phyloP scores from a whole-genome alignment of 2,113 vertebrate species.

The Oreotragus oreotragus region DNA sequence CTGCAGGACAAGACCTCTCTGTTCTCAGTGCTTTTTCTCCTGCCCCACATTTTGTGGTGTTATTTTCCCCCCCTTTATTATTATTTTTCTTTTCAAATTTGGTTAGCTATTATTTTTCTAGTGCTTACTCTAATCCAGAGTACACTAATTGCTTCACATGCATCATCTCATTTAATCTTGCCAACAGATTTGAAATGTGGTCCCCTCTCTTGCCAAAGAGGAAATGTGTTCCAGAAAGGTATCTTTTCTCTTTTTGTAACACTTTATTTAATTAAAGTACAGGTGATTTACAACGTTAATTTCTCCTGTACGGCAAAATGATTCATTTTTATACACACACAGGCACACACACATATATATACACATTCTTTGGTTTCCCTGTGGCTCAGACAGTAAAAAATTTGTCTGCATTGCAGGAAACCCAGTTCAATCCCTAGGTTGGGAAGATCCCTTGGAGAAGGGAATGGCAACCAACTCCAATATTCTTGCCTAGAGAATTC shows the following conservation, averaged over 20 bases:
- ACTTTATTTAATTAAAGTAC: not conserved
- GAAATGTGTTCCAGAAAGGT: not conserved
- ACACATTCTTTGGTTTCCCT: not conserved
- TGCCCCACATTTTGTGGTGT: not conserved
- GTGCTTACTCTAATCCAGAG: not conserved
- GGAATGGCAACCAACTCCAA: not conserved
- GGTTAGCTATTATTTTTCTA: not conserved
- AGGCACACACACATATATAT: not conserved
- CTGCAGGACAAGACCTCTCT: not conserved
- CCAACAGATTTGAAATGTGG: not conserved
- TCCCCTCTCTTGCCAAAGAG: not conserved
- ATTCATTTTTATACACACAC: not conserved
- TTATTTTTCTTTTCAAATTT: not conserved
- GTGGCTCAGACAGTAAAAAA: not conserved
- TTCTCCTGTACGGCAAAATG: not conserved
- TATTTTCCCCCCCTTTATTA: not conserved
- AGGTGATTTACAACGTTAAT: not conserved
- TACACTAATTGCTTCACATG: not conserved
- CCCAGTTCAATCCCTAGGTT: accelerated
- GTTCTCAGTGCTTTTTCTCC: not conserved
- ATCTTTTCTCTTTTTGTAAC: not conserved
- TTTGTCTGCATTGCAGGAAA: not conserved
- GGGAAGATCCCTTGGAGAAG: not conserved
- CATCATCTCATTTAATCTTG: not conserved
- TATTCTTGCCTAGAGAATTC: not conserved